phyloP scores from a whole-genome alignment of 2,888 invertebrate genomes.

The Campaea margaritaria region DNA sequence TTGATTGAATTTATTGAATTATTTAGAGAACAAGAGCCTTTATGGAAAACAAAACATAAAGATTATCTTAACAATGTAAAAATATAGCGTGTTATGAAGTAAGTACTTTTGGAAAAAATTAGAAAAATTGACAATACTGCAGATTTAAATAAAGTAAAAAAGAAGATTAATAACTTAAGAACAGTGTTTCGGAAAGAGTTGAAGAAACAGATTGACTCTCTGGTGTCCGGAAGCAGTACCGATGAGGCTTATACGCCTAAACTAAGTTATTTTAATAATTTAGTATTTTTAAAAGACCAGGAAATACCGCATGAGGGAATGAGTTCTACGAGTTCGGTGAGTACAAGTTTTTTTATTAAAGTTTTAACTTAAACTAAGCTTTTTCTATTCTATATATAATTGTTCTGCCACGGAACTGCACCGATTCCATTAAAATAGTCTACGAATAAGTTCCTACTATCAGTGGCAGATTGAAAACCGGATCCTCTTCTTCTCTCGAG shows the following conservation, averaged over 20 bases:
- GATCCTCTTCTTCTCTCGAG: too few species aligned
- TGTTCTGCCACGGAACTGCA: too few species aligned
- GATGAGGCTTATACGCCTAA: slow-evolving; percentile 20
- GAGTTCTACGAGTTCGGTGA: slow-evolving; percentile 20
- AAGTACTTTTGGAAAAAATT: not conserved
- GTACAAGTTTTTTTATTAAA: slow-evolving; percentile 8
- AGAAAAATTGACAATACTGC: slow-evolving; percentile 11
- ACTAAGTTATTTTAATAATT: slow-evolving; percentile 22
- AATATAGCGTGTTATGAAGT: slow-evolving; percentile 1
- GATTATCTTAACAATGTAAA: slow-evolving; percentile 18
- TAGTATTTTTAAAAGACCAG: slow-evolving; percentile 22
- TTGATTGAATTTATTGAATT: slow-evolving; percentile 9
- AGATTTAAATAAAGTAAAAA: slow-evolving; percentile 13
- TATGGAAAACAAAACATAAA: slow-evolving; percentile 22
- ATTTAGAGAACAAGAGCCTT: slow-evolving; percentile 19
- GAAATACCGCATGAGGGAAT: slow-evolving; percentile 22
- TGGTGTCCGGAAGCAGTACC: slow-evolving; percentile 7
- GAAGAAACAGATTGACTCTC: too few species aligned
- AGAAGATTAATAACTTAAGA: too few species aligned
- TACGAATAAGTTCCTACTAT: too few species aligned
- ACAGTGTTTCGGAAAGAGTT: too few species aligned
- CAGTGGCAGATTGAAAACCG: too few species aligned
- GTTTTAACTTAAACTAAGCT: slow-evolving; percentile 3
- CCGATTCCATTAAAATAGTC: too few species aligned
- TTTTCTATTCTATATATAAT: too few species aligned